Evolutionary conservation across 2,797 vertebrate species (phyloP).

Genomic region (Semotilus atromaculatus): DNA sequence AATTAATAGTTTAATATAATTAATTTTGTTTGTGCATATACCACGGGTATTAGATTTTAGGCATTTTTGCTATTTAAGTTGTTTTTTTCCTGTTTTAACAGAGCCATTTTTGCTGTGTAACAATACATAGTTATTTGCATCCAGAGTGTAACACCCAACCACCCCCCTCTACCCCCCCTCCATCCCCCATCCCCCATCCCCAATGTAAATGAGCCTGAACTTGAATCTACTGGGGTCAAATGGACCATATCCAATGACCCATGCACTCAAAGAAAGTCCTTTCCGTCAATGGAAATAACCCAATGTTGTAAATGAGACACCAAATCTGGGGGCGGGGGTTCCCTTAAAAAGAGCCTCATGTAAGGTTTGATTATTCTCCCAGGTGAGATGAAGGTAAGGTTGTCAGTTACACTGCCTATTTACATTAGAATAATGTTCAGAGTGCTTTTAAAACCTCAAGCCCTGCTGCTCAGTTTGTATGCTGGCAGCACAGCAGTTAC

Average conservation of each 20-base stretch:
- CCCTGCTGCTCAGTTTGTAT: not conserved
- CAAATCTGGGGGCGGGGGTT: conserved; percentile 25
- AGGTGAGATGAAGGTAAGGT: conserved; percentile 23
- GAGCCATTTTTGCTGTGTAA: conserved; percentile 57
- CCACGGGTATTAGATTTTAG: not conserved
- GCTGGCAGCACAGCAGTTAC: not conserved
- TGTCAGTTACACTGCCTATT: conserved; percentile 41
- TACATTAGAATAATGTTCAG: conserved; percentile 40
- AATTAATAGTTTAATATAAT: too few relatives aligned
- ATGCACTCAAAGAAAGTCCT: conserved; percentile 46
- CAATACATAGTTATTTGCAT: conserved; percentile 59
- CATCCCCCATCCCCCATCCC: not conserved
- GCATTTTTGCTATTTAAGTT: not conserved
- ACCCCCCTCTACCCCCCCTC: not conserved
- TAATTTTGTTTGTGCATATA: not conserved
- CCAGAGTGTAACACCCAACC: not conserved
- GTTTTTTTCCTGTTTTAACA: conserved; percentile 40
- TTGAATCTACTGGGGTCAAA: conserved; percentile 57
- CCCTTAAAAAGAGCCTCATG: conserved; percentile 12
- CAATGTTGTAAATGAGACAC: conserved; percentile 52
- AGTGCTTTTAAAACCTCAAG: conserved; percentile 13
- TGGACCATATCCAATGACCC: conserved; percentile 68
- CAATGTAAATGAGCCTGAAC: conserved; percentile 63
- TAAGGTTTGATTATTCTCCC: conserved; percentile 29
- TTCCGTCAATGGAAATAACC: conserved; percentile 57